These are phyloP conservation scores for Poecilia latipinna DNA, from an alignment of 2,113 vertebrate genomes.

Conservation along the genomic window DNA sequence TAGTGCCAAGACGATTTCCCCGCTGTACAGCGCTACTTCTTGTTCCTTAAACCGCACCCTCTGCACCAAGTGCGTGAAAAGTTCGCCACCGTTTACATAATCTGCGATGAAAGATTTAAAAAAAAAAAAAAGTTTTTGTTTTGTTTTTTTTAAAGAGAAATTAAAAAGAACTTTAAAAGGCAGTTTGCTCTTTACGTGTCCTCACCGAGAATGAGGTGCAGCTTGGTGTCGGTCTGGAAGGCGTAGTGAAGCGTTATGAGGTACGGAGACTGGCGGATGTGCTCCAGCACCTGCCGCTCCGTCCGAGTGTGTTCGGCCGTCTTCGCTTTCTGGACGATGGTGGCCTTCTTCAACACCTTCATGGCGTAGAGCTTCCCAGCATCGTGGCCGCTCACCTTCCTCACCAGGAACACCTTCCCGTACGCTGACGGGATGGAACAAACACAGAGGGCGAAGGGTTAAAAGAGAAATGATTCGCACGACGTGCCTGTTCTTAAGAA, in stretches of 20 bases:
- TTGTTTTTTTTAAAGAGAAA: neutral
- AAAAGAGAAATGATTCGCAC: conserved; percentile 1
- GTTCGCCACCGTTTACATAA: conserved; percentile 97
- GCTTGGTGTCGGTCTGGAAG: conserved; percentile 97
- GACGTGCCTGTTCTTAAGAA: conserved; percentile 14
- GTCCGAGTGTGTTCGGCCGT: conserved; percentile 94
- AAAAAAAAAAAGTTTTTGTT: too few species aligned
- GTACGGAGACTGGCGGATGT: conserved; percentile 94
- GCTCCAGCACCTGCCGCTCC: conserved; percentile 94
- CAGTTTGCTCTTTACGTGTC: neutral
- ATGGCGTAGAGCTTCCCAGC: conserved; percentile 94
- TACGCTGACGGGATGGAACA: conserved; percentile 82
- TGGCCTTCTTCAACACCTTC: conserved; percentile 98
- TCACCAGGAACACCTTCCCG: conserved; percentile 96
- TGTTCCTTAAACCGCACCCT: conserved; percentile 94
- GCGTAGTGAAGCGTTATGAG: conserved; percentile 96
- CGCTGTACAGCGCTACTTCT: conserved; percentile 93
- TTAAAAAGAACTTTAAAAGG: neutral
- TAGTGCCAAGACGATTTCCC: conserved; percentile 93
- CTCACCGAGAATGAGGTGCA: conserved; percentile 96
- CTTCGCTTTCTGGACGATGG: conserved; percentile 97
- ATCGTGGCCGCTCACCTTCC: conserved; percentile 95
- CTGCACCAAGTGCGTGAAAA: conserved; percentile 98
- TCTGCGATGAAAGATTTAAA: conserved; percentile 76
- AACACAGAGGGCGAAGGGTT: conserved; percentile 10